A percentile compares a stretch with the other conserved stretches of the same genome.
Conservation (phyloP, 2,113 vertebrate species). For the Platycercus adscitus region DNA sequence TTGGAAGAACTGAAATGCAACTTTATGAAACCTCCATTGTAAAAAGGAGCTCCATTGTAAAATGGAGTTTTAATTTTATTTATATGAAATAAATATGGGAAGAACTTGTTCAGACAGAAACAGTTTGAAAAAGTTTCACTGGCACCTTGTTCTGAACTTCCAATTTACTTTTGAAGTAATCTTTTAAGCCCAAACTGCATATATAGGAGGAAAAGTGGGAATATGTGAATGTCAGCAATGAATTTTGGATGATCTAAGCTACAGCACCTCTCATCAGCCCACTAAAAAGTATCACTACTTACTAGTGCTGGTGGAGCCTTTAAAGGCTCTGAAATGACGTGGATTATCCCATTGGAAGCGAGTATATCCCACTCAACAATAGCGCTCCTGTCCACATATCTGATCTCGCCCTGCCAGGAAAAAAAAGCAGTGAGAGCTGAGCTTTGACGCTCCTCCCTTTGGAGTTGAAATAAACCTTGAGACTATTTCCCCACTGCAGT, state of each 20-base stretch:
- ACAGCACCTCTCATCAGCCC: background rate
- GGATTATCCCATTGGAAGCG: constrained; percentile 92
- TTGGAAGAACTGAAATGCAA: background rate
- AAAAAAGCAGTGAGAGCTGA: background rate
- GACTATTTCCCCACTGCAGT: background rate
- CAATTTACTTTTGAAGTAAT: background rate
- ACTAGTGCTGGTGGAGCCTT: constrained; percentile 81
- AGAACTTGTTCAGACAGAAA: background rate
- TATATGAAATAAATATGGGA: background rate
- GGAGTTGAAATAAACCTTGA: background rate
- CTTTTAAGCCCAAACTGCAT: background rate
- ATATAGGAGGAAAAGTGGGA: background rate
- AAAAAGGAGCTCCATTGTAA: background rate
- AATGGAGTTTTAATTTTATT: background rate
- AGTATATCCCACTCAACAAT: constrained; percentile 84
- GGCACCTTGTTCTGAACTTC: background rate
- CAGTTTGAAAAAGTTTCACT: background rate
- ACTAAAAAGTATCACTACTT: constrained; percentile 32
- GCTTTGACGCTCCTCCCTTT: background rate
- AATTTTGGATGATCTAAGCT: background rate
- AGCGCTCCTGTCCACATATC: constrained; percentile 84
- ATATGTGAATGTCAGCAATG: background rate
- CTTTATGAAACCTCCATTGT: background rate
- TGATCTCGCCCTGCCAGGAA: constrained; percentile 64
- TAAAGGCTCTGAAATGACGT: constrained; percentile 86